Evolutionary conservation across 1,140 invertebrate genomes (phyloP).

Genomic region (Whitmania pigra): DNA sequence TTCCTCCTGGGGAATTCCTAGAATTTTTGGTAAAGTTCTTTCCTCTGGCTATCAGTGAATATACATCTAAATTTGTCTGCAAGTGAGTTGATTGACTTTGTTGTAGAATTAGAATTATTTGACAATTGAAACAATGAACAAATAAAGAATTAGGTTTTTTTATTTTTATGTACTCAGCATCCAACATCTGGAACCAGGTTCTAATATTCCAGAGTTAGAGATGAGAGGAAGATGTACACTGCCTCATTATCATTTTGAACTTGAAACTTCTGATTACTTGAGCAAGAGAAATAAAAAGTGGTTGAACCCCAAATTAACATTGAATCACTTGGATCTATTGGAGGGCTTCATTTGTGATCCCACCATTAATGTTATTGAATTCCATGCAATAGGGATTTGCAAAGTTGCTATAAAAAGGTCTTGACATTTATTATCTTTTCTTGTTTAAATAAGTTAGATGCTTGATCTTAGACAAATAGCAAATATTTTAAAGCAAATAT

Average conservation of each 20-base stretch:
- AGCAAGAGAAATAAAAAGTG: conserved; percentile 37
- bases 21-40: conserved; percentile 39
- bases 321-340: conserved; percentile 8
- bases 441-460: neutral
- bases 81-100: neutral
- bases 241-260: conserved; percentile 44
- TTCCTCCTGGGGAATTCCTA: conserved; percentile 34
- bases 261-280: conserved; percentile 42
- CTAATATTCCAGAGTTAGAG: conserved; percentile 35
- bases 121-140: neutral
- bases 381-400: conserved; percentile 36
- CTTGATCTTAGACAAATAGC: conserved; percentile 4
- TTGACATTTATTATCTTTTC: neutral
- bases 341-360: conserved; percentile 38
- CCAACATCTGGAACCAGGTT: conserved; percentile 35
- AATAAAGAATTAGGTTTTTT: neutral
- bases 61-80: conserved; percentile 21
- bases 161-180: conserved; percentile 29
- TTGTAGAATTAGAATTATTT: neutral
- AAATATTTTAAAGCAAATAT: conserved; percentile 6
- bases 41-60: conserved; percentile 42
- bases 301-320: conserved; percentile 30
- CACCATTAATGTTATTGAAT: conserved; percentile 41
- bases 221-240: conserved; percentile 38
- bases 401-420: conserved; percentile 17